These are phyloP conservation scores for Erpetoichthys calabaricus DNA, from an alignment of 2,797 vertebrate species.

Conservation along the genomic window DNA sequence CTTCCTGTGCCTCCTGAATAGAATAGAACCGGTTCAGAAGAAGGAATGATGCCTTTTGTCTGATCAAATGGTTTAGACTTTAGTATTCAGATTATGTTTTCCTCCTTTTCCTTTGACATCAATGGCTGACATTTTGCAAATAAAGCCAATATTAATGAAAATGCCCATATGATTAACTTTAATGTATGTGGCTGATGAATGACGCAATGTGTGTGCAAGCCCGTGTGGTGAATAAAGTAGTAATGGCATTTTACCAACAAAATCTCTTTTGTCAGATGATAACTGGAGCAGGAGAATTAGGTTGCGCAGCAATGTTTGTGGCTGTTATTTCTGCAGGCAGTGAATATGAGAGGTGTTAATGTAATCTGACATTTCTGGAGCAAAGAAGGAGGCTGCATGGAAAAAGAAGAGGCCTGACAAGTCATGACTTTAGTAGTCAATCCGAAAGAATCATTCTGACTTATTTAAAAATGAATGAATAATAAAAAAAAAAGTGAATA, in stretches of 20 bases:
- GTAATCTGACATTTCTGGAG: slow-evolving; percentile 92
- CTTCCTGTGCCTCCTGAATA: too few relatives aligned
- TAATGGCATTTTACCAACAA: slow-evolving; percentile 54
- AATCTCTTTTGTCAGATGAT: slow-evolving; percentile 61
- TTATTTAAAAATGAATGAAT: background rate
- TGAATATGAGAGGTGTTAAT: slow-evolving; percentile 83
- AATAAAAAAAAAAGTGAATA: too few relatives aligned
- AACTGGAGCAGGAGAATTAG: slow-evolving; percentile 95
- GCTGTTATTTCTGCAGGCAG: slow-evolving; percentile 85
- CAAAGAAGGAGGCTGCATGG: slow-evolving; percentile 72
- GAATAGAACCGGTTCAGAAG: too few relatives aligned
- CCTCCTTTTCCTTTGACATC: too few relatives aligned
- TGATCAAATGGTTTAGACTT: too few relatives aligned
- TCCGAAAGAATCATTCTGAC: background rate
- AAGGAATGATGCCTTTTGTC: too few relatives aligned
- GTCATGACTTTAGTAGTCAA: slow-evolving; percentile 21
- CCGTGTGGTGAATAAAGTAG: slow-evolving; percentile 32
- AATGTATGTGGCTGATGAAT: too few relatives aligned
- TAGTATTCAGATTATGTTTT: too few relatives aligned
- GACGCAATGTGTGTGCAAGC: too few relatives aligned
- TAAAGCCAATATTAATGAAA: too few relatives aligned
- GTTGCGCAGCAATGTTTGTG: slow-evolving; percentile 73
- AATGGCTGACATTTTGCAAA: too few relatives aligned
- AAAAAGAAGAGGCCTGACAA: slow-evolving; percentile 48
- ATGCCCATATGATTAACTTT: too few relatives aligned